A percentile compares a stretch with the other conserved stretches of the same genome.
Conservation (phyloP, 2,113 vertebrate genomes). For the Melanerpes aurifrons region DNA sequence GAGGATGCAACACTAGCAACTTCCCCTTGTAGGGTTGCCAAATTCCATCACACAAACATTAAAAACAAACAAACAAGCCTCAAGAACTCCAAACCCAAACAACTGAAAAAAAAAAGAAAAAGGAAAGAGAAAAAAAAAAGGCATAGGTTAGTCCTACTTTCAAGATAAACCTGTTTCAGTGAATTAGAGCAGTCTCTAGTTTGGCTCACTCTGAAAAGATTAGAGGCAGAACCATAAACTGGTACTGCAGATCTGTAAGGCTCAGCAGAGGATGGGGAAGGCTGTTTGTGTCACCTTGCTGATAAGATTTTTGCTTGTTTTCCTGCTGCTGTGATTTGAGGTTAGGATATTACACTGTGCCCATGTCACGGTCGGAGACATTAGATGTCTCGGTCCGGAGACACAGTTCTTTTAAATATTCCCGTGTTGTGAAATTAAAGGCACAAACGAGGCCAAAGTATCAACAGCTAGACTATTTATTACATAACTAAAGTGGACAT, state of each 20-base stretch:
- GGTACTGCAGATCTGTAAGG: neutral
- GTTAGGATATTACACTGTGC: rapidly evolving
- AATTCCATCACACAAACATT: neutral
- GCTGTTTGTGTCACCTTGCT: neutral
- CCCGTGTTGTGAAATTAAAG: no score
- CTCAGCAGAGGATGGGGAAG: neutral
- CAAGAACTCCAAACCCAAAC: neutral
- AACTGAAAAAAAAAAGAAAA: neutral
- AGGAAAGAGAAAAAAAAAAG: neutral
- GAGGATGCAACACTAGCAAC: neutral
- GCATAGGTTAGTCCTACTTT: neutral
- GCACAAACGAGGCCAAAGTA: no score
- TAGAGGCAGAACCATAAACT: neutral
- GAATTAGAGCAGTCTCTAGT: neutral
- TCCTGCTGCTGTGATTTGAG: neutral
- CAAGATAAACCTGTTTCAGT: neutral
- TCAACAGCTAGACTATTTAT: no score
- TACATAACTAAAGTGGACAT: no score
- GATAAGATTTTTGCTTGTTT: neutral
- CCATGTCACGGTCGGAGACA: no score
- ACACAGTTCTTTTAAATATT: no score
- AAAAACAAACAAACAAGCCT: neutral
- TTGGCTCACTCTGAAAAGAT: neutral
- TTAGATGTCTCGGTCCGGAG: no score
- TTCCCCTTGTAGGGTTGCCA: neutral